A percentile compares a stretch with the other conserved stretches of the same genome.
phyloP scores from a whole-genome alignment of 1,140 invertebrate genomes.

The Pseudobourletiella spinata region DNA sequence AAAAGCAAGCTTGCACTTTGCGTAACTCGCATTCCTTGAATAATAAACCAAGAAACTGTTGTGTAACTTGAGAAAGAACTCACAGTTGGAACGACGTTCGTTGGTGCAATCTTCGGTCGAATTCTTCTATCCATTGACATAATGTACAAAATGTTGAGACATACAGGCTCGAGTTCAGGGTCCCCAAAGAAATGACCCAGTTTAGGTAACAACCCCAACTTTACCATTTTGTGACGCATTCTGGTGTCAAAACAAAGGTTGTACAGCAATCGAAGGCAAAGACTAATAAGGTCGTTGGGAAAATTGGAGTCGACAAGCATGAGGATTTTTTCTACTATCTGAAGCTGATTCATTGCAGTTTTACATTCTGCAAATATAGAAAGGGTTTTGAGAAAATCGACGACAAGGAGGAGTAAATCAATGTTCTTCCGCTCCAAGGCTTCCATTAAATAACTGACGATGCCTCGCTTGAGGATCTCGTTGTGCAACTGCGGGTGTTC shows the following conservation, averaged over 20 bases:
- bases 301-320: conserved; percentile 42
- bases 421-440: conserved; percentile 76
- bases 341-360: conserved; percentile 64
- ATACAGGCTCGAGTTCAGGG: conserved; percentile 37
- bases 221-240: conserved; percentile 78
- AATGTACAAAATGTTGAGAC: conserved; percentile 20
- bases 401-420: conserved; percentile 80
- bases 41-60: too few relatives aligned
- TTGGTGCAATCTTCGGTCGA: conserved; percentile 22
- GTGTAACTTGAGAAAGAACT: conserved; percentile 14
- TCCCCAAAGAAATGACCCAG: conserved; percentile 78
- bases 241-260: conserved; percentile 95
- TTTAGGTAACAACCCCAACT: conserved; percentile 77
- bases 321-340: conserved; percentile 48
- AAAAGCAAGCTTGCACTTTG: too few relatives aligned
- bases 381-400: conserved; percentile 90
- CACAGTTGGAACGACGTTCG: conserved; percentile 25
- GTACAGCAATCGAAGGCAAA: conserved; percentile 77
- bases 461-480: conserved; percentile 93
- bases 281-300: conserved; percentile 64
- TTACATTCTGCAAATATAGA: conserved; percentile 92
- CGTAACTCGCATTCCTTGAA: too few relatives aligned
- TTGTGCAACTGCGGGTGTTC: conserved; percentile 87
- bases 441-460: conserved; percentile 79
- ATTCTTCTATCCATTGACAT: conserved; percentile 31